Evolutionary conservation across 2,888 invertebrate species (phyloP), one percentile per base, ranked within the genome.

Genomic region (Trachelus tabidus): DNA sequence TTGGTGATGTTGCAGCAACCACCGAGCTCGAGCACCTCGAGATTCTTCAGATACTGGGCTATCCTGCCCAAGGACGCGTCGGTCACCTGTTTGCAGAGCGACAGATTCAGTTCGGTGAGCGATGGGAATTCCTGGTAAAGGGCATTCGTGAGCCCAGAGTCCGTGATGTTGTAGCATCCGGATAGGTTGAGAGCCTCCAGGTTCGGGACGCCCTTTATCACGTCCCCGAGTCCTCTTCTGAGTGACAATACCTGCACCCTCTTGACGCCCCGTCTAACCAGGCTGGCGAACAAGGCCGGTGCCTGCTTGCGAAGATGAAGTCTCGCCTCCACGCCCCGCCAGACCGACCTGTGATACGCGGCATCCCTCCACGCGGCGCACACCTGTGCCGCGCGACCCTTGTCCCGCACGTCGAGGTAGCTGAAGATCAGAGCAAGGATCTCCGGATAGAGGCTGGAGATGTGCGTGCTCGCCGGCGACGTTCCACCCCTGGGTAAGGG

Each of bases 41-140:
- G 93, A 92, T 97, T 97, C 92, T 95, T 96, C 75, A 97, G 92
- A 87, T 95, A 95, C 90, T 96, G 96, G 73, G 97, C 96, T 92
- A 98, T 97, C 88, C 96, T 93, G 31, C 96, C 95, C 35, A 98
- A 93, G 76, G 97, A 96, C 37, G 95, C 95, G 92, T 98, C 98
- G n/a, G 97, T 97, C 80, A 98, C 96, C 93, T 98, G 98, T 92
- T 98, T 98, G 93, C 98, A 98, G 79, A 98, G 93, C 73, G 97
- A 97, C 77, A 98, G 93, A 92, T 98, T 97, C 81, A 98, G 93
- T 85, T 95, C 94, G 82, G 95, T 96, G 76, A 98, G 93, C 68
- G 95, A 94, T 76, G 96, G 95, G 82, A 96, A 93, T 84, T 97
- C 96, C 12, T 94, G 93, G 73, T 95, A 94, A 87, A 98, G 96